These are phyloP conservation scores for Pseudococcus longispinus DNA, from an alignment of 2,888 invertebrate genomes.

Conservation along the genomic window DNA sequence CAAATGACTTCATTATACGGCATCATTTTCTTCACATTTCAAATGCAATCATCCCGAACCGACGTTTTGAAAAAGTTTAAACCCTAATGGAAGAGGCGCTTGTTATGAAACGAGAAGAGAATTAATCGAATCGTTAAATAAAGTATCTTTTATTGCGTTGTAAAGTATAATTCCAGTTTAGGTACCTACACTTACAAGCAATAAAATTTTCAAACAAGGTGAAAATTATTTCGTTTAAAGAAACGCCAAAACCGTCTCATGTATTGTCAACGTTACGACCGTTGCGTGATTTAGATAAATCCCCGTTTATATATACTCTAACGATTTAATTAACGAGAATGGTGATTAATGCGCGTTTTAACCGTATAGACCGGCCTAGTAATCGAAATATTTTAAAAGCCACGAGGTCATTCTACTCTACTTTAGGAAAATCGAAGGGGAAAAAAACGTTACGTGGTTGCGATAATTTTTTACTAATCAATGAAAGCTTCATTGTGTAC, in stretches of 20 bases:
- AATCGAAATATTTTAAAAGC: neutral
- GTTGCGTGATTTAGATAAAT: conserved; percentile 40
- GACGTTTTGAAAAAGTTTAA: conserved; percentile 14
- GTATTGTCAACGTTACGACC: conserved; percentile 19
- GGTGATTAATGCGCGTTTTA: conserved; percentile 21
- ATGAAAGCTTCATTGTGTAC: neutral
- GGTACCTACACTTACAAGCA: conserved; percentile 18
- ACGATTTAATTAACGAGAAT: conserved; percentile 36
- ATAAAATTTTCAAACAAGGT: conserved; percentile 40
- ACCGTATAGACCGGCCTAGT: neutral
- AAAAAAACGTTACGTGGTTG: neutral
- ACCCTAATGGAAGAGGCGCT: neutral
- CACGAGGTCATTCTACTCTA: conserved; percentile 7
- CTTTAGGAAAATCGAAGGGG: neutral
- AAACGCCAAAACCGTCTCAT: conserved; percentile 14
- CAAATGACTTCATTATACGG: conserved; percentile 25
- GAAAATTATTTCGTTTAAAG: conserved; percentile 12
- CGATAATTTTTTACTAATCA: neutral
- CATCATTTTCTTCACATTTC: conserved; percentile 27
- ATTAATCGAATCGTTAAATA: conserved; percentile 44
- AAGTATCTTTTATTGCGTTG: conserved; percentile 33
- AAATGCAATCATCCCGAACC: neutral
- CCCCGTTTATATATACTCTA: conserved; percentile 4
- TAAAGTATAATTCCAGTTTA: conserved; percentile 11
- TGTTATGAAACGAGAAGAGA: conserved; percentile 1